These are phyloP conservation scores for Oegoconia quadripuncta DNA, from an alignment of 2,888 invertebrate species.

Conservation along the genomic window DNA sequence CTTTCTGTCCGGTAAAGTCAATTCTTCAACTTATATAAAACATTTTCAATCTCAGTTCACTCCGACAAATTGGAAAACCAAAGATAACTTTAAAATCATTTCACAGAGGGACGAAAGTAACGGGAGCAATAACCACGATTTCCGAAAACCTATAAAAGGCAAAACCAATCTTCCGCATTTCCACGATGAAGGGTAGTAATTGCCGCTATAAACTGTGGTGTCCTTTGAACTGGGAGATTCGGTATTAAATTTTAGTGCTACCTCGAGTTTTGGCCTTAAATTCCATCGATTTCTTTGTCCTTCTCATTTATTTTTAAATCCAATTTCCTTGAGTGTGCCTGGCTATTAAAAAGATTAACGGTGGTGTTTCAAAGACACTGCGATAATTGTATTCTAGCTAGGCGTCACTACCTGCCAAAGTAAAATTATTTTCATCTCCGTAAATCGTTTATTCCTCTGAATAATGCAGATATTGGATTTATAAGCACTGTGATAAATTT, in stretches of 20 bases:
- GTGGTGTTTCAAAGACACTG: conserved; percentile 24
- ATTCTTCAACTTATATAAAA: too few species aligned
- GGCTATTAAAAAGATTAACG: conserved; percentile 53
- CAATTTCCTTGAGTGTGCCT: conserved; percentile 42
- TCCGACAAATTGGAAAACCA: conserved; percentile 15
- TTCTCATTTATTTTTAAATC: conserved; percentile 53
- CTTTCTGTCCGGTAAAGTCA: too few species aligned
- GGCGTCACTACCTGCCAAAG: neutral
- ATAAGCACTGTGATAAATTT: too few species aligned
- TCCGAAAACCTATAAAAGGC: conserved; percentile 61
- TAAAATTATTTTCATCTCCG: neutral
- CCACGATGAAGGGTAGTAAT: conserved; percentile 70
- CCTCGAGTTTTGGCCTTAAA: conserved; percentile 57
- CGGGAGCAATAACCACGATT: conserved; percentile 50
- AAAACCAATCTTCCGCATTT: conserved; percentile 65
- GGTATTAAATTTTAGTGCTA: conserved; percentile 70
- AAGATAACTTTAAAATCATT: conserved; percentile 23
- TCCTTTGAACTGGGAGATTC: conserved; percentile 52
- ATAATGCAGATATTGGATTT: too few species aligned
- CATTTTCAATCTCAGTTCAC: conserved; percentile 7
- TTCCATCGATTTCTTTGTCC: conserved; percentile 53
- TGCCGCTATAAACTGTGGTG: conserved; percentile 68
- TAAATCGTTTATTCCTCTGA: neutral
- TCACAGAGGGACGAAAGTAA: conserved; percentile 29
- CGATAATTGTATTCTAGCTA: conserved; percentile 23